Evolutionary conservation across 2,113 vertebrate genomes (phyloP).

Genomic region (Microcebus griseorufus): DNA sequence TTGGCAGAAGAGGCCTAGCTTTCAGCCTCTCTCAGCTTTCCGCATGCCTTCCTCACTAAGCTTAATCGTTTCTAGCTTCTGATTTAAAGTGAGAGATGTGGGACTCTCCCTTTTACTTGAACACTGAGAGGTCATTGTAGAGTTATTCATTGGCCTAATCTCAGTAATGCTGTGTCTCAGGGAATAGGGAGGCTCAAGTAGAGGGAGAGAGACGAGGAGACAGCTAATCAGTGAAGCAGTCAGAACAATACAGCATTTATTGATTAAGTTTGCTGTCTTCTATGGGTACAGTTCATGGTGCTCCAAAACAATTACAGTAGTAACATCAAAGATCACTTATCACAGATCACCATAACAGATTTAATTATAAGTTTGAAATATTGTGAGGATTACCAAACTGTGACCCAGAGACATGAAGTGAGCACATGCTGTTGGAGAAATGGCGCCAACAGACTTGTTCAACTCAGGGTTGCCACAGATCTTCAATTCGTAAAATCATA

Average conservation of each 20-base stretch:
- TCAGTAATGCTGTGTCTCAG: background rate
- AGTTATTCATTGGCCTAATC: background rate
- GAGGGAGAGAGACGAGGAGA: background rate
- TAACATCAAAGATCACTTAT: background rate
- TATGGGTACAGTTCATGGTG: background rate
- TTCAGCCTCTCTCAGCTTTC: background rate
- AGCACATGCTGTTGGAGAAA: background rate
- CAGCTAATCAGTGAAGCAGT: background rate
- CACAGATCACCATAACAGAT: background rate
- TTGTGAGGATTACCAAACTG: background rate
- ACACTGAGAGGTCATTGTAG: background rate
- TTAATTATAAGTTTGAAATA: background rate
- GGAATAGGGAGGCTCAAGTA: background rate
- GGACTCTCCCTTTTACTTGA: background rate
- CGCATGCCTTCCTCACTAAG: background rate
- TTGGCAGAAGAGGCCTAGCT: background rate
- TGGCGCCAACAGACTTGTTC: background rate
- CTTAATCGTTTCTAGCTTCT: background rate
- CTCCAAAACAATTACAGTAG: background rate
- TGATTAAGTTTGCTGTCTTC: background rate
- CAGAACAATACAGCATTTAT: background rate
- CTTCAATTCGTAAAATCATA: background rate
- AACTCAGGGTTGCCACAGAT: background rate
- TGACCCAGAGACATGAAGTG: background rate
- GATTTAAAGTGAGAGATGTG: background rate